Percentiles rank a stretch among this genome's conserved stretches.
phyloP scores from a whole-genome alignment of 1,140 invertebrate species.

The Proctacanthus coquilletti region DNA sequence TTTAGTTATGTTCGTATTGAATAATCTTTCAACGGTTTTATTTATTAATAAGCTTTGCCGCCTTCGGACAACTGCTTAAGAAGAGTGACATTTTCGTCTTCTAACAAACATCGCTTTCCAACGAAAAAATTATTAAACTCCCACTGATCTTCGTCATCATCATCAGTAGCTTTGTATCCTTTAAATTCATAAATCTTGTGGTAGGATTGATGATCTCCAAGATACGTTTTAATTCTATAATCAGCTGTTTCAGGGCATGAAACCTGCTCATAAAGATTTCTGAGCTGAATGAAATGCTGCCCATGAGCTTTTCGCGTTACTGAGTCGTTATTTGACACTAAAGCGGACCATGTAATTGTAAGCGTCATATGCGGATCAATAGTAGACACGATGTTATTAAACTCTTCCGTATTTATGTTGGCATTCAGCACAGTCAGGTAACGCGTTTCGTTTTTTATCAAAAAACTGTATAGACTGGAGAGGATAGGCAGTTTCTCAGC shows the following conservation, averaged over 20 bases:
- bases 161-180: constrained; percentile 7
- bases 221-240: constrained; percentile 5
- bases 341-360: constrained; percentile 19
- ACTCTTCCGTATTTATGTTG: constrained; percentile 24
- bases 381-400: constrained; percentile 18
- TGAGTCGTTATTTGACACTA: constrained; percentile 11
- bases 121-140: constrained; percentile 24
- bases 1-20: no score
- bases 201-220: constrained; percentile 9
- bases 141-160: constrained; percentile 22
- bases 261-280: constrained; percentile 18
- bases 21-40: no score
- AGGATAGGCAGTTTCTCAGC: constrained; percentile 6
- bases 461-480: constrained; percentile 18
- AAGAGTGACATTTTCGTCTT: no score
- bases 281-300: constrained; percentile 23
- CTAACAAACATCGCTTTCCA: constrained; percentile 19
- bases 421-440: constrained; percentile 15
- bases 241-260: constrained; percentile 12
- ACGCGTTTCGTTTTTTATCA: constrained; percentile 22
- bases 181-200: constrained; percentile 6
- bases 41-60: constrained; percentile 13
- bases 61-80: no score
- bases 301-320: constrained; percentile 16
- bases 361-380: constrained; percentile 22